Evolutionary conservation across 1,140 invertebrate species (phyloP), one percentile per base, ranked within the genome.

Genomic region (Phenacoccus solenopsis): DNA sequence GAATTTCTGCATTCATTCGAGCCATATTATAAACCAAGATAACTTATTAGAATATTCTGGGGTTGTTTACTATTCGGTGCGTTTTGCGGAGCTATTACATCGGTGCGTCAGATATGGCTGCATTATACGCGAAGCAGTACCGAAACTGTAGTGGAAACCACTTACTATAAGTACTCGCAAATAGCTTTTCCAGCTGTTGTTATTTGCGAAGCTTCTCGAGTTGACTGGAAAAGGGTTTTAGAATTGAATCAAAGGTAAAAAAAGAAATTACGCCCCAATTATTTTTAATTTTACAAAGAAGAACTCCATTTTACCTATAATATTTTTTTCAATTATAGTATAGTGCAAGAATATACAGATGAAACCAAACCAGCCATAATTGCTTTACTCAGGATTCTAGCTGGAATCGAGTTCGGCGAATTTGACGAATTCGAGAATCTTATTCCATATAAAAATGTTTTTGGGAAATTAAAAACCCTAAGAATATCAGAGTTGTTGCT

Each of bases 121-220:
- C 21, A 64, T 1, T 76, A 74, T 32, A 22, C 67, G 21, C 13
- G 70, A 9, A 71, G 71, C 16, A 56, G 70, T 0, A 74, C 74
- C 0, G 73, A 72, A 24, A 76, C 76, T 9, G 74, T 76, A 13
- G 71, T 78, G 2, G 74, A 75, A 25, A 75, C 73, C 1, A 75
- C 75, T 7, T 71, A 72, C 10, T 74, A 72, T 59, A 73, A 73
- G 0, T 73, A 77, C 25, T 67, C 74, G 13, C 69, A 76, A 13
- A 61, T 77, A 4, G 72, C 76, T 1, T 77, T 77, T 67, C 76
- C 76, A 13, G 72, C 73, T 28, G 71, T 77, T n/a, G 75, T 75
- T 3, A 73, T 77, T 24, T 77, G 76, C 61, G 74, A 73, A 35
- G 59, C 68, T 28, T 75, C 76, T 49, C 68, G 75, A 27, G 76